Evolutionary conservation across 92 coral and sea anemone genomes (phyloP), one percentile per base, ranked within the genome.

Genomic region (Umimayanthus kanabou): DNA sequence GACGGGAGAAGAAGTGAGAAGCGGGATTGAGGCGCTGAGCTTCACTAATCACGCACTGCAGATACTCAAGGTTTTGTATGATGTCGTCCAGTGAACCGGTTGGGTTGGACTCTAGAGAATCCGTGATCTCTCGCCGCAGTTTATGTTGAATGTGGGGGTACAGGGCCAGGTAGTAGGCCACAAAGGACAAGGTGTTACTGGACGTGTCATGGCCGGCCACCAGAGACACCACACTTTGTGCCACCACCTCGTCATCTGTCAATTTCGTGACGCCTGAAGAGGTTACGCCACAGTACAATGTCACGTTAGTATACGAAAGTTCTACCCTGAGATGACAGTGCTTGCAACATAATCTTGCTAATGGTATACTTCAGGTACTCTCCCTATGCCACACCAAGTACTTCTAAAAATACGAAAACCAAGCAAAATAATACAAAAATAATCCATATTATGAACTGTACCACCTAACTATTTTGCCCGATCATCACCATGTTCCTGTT

Each of bases 141-240:
- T 65, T 82, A 55, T 82, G 57, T 70, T 82, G 86, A 45, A 82
- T 67, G 3, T 66, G 57, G n/a, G 86, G 86, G 76, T 82, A 39
- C 39, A 82, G 76, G 33, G 76, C 86, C 39, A 82, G 76, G 15
- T 82, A 82, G 43, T 82, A 82, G 13, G 86, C 77, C 39, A 67
- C 86, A 67, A 82, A 82, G 57, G 86, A 82, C 58, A 82, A 43
- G 10, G 86, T 82, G 45, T 82, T 82, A 13, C 86, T 82, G 11
- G 86, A 82, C 4, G 86, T 82, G 28, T 82, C 86, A 25, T 82
- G 86, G 40, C 86, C 86, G 29, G 77, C 77, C 49, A 82, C 86
- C 30, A 82, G 76, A 43, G 77, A 40, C n/a, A 82, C 86, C 72
- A 82, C 55, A 66, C 86, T 40, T 9, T 82, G 86, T 3, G 86